Evolutionary conservation across 2,888 invertebrate genomes (phyloP).

Genomic region (Polymixis lichenea): DNA sequence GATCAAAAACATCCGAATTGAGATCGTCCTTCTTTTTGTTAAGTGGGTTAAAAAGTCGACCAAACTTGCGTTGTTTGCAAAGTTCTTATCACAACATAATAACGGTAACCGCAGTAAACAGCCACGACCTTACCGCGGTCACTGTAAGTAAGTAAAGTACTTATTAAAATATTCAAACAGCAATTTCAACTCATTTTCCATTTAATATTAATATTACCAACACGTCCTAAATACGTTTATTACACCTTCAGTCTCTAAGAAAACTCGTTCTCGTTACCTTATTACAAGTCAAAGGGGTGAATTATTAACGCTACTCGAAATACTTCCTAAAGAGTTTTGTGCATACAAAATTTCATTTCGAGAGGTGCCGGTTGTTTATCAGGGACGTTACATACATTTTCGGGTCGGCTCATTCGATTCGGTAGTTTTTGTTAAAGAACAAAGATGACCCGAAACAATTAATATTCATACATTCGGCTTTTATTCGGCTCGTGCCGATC

Average conservation of each 20-base stretch:
- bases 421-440: too few species aligned
- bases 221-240: slow-evolving; percentile 23
- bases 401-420: neutral
- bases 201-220: slow-evolving; percentile 41
- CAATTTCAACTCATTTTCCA: slow-evolving; percentile 4
- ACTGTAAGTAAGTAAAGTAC: neutral
- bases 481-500: neutral
- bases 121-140: neutral
- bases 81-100: neutral
- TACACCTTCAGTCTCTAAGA: slow-evolving; percentile 15
- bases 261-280: slow-evolving; percentile 40
- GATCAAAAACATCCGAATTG: too few species aligned
- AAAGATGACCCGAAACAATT: neutral
- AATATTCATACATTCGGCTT: neutral
- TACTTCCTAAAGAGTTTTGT: slow-evolving; percentile 47
- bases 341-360: slow-evolving; percentile 46
- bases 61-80: neutral
- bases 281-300: slow-evolving; percentile 48
- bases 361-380: slow-evolving; percentile 16
- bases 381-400: neutral
- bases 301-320: slow-evolving; percentile 46
- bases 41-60: too few species aligned
- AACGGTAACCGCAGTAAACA: neutral
- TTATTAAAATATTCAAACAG: slow-evolving; percentile 23
- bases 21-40: too few species aligned